Conservation (phyloP, 2,113 vertebrate species). For the Polypterus senegalus region DNA sequence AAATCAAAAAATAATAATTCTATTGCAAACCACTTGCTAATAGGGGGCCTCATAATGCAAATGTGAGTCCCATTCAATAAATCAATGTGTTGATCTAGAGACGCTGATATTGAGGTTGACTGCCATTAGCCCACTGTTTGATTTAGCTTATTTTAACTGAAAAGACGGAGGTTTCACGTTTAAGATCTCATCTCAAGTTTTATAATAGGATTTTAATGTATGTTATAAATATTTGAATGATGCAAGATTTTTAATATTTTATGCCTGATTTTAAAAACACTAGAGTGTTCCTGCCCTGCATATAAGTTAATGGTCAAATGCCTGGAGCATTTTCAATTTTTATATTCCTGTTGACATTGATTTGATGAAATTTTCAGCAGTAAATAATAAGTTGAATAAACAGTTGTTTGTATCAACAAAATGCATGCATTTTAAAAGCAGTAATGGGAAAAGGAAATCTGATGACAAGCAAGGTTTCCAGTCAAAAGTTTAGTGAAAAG, state of each 20-base stretch:
- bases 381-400: slow-evolving; percentile 32
- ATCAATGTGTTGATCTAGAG: no score
- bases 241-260: slow-evolving; percentile 47
- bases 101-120: no score
- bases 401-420: slow-evolving; percentile 33
- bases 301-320: slow-evolving; percentile 27
- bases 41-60: no score
- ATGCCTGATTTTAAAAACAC: slow-evolving; percentile 42
- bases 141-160: no score
- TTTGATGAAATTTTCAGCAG: slow-evolving; percentile 53
- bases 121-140: no score
- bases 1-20: no score
- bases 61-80: no score
- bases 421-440: slow-evolving; percentile 12
- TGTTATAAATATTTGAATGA: slow-evolving; percentile 62
- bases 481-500: no score
- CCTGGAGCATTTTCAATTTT: slow-evolving; percentile 38
- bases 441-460: slow-evolving; percentile 9
- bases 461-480: background rate
- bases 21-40: no score
- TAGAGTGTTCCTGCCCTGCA: slow-evolving; percentile 33
- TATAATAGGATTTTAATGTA: slow-evolving; percentile 55
- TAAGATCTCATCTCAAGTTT: background rate
- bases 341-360: slow-evolving; percentile 48
- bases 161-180: no score